phyloP scores from a whole-genome alignment of 2,113 vertebrate species.

The Oceanodroma tethys region DNA sequence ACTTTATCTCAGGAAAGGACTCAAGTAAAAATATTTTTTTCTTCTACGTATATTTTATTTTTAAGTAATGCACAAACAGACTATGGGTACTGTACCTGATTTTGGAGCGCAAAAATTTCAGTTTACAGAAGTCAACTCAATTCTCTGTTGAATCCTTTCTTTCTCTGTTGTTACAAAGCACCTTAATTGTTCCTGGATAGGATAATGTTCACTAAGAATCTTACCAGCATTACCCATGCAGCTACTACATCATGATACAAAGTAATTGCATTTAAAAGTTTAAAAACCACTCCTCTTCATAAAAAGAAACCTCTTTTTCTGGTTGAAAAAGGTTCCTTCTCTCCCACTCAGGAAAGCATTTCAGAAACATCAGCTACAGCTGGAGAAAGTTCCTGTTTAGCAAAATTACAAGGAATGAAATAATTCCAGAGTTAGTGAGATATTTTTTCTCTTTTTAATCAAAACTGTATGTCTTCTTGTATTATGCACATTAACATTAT shows the following conservation, averaged over 20 bases:
- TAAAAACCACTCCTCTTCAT: background rate
- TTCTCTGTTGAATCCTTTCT: background rate
- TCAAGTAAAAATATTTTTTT: background rate
- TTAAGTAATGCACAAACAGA: background rate
- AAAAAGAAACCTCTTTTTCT: background rate
- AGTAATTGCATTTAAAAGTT: background rate
- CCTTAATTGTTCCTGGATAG: background rate
- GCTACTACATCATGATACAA: background rate
- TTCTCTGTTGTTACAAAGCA: background rate
- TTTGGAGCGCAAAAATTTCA: background rate
- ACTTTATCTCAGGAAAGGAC: background rate
- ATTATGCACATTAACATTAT: background rate
- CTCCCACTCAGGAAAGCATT: background rate
- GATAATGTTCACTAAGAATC: background rate
- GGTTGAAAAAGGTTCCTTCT: background rate
- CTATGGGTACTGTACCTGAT: background rate
- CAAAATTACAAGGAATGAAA: background rate
- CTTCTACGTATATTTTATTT: background rate
- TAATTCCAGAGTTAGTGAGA: background rate
- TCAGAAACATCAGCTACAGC: background rate
- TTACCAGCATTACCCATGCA: background rate
- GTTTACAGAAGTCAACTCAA: background rate
- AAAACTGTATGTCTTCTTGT: background rate
- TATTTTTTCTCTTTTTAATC: background rate
- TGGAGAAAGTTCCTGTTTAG: background rate